A percentile compares a stretch with the other conserved stretches of the same genome.
Evolutionary conservation across 35 echinoderm and acorn worm genomes (phyloP).

Genomic region (Apostichopus parvimensis): DNA sequence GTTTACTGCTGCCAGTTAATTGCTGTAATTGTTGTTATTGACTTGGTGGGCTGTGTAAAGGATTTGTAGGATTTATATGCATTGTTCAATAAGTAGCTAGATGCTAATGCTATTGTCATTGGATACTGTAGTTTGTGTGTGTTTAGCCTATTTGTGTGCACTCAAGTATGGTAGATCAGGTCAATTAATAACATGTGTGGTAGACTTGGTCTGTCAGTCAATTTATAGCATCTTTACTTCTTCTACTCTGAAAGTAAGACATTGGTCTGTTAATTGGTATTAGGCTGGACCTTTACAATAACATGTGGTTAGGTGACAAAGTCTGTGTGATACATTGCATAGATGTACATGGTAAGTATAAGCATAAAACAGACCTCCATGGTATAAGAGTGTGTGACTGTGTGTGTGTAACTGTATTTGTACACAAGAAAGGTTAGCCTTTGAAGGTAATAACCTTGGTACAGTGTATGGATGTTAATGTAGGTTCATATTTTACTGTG

Average conservation of each 20-base stretch:
- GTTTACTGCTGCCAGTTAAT: not conserved
- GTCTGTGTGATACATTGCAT: not conserved
- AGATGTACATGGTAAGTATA: too few relatives aligned
- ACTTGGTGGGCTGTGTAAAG: not conserved
- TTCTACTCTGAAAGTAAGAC: not conserved
- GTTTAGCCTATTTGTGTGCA: not conserved
- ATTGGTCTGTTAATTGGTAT: not conserved
- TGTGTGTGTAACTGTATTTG: too few relatives aligned
- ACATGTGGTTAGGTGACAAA: not conserved
- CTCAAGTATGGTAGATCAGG: not conserved
- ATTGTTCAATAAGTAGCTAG: not conserved
- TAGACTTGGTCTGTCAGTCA: too few relatives aligned
- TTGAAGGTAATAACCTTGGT: too few relatives aligned
- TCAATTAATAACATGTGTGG: not conserved
- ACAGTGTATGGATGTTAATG: too few relatives aligned
- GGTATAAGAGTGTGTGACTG: too few relatives aligned
- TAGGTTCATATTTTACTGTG: too few relatives aligned
- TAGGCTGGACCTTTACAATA: not conserved
- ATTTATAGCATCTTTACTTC: not conserved
- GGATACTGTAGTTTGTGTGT: not conserved
- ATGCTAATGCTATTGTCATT: not conserved
- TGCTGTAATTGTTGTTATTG: not conserved
- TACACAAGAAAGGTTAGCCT: too few relatives aligned
- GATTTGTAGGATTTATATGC: not conserved
- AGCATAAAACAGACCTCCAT: too few relatives aligned